phyloP scores from a whole-genome alignment of 2,113 vertebrate genomes.

The human region DNA sequence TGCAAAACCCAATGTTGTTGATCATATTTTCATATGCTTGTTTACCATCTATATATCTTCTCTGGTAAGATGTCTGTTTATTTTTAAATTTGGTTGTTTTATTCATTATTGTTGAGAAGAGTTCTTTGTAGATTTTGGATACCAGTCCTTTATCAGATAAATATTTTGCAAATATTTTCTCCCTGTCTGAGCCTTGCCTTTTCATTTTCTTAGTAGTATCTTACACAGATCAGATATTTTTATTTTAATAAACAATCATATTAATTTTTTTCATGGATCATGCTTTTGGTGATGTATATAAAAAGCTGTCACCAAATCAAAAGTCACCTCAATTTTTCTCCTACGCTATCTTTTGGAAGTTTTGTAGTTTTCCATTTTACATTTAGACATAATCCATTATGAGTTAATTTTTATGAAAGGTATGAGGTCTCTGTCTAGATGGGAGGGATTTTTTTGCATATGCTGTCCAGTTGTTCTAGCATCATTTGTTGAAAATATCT shows the following conservation, averaged over 20 bases:
- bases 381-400: background rate
- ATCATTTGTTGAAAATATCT: background rate
- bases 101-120: background rate
- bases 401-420: background rate
- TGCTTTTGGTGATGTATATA: background rate
- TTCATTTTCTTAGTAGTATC: background rate
- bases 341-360: background rate
- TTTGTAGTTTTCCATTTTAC: slow-evolving; percentile 23
- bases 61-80: background rate
- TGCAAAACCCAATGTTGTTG: background rate
- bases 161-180: too few species aligned
- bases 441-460: background rate
- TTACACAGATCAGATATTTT: background rate
- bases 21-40: background rate
- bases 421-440: background rate
- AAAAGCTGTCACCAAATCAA: slow-evolving; percentile 39
- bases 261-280: background rate
- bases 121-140: background rate
- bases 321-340: background rate
- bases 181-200: too few species aligned
- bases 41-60: background rate
- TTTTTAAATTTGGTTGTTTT: background rate
- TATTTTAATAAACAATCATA: background rate
- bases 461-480: background rate
- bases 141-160: too few species aligned